Evolutionary conservation across 2,797 vertebrate genomes (phyloP), one percentile per base, ranked within the genome.

Genomic region (Prionace glauca): DNA sequence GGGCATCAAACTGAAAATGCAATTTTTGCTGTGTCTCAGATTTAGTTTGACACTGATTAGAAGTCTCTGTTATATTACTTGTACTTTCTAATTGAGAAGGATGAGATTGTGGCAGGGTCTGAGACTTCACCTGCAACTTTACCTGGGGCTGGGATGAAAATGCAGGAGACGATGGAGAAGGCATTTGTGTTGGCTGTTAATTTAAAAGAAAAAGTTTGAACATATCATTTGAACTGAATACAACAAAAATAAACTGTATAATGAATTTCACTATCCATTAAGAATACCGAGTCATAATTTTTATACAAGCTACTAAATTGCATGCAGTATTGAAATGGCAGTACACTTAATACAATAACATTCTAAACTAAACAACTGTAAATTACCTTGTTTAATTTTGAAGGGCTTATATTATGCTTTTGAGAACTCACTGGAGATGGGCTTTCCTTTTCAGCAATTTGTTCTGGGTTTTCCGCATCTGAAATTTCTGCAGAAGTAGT

Each of bases 391-490:
- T 96, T 98, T 95, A 97, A 97, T 96, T 98, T 98, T 72, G 98
- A 98, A 7, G 99, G 99, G 97, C 98, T 99, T 96, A 98, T 98
- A 94, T 98, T 98, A 95, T 97, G 97, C 96, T 96, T 97, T 96
- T 98, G 97, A 96, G 97, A 97, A 96, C 96, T 96, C 96, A 98
- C 97, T 74, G 99, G 99, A 96, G 99, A 99, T 8, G 97, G 97
- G 97, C 98, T 98, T 96, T 99, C 99, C 96, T 97, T 98, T 84
- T 96, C 95, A 50, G 97, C 97, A 84, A 97, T 95, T 74, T 97
- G 96, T 81, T 99, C 99, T 60, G 97, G 97, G 95, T 98, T 98
- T 96, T 99, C 99, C 72, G 97, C 94, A 96, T 99, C 99, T 65
- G 97, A 97, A 96, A 74, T 72, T 74, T 98, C 98, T 97, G 97